Evolutionary conservation across 2,888 invertebrate species (phyloP), one percentile per base, ranked within the genome.

Genomic region (Myopa testacea): DNA sequence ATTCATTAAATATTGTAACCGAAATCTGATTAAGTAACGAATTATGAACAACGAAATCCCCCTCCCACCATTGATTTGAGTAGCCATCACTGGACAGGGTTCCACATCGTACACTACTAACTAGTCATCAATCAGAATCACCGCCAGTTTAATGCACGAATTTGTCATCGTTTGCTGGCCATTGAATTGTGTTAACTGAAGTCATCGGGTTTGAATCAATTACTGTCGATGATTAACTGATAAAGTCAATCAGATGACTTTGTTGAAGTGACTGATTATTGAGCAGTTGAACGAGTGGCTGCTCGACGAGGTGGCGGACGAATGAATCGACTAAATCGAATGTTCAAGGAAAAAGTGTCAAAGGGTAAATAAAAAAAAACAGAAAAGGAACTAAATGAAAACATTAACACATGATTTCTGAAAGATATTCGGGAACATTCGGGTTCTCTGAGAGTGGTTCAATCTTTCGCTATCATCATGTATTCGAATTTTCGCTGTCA

Each of bases 121-220:
- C 45, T 68, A 45, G 19, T 50, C 45, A 45, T 68, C 50, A 40
- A 55, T 70, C 70, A 70, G 12, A 52, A 70, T 70, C 26, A 70
- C 26, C 14, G 45, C 45, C 50, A 26, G 55, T 26, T 12, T 5
- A 26, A 52, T 55, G 34, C 55, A 52, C 0, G 7, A 55, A 70
- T 52, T 52, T 12, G 55, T 70, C 52, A 55, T 55, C 19, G 26
- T 55, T 70, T 70, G 70, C 12, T 26, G 45, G 70, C 34, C 70
- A 70, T 70, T 50, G 19, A 34, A 50, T 55, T 37, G 10, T 7
- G 50, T 19, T 8, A 19, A 68, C 50, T 55, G 52, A 19, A 14
- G n/a, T 40, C 38, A n/a, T 52, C n/a, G 52, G 26, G 52, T 70
- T 70, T 34, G 7, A 45, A 4, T 34, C 70, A 50, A 52, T 52